Percentiles rank a stretch among this genome's conserved stretches.
Conservation (phyloP, 2,797 vertebrate species). For the Somateria mollissima region DNA sequence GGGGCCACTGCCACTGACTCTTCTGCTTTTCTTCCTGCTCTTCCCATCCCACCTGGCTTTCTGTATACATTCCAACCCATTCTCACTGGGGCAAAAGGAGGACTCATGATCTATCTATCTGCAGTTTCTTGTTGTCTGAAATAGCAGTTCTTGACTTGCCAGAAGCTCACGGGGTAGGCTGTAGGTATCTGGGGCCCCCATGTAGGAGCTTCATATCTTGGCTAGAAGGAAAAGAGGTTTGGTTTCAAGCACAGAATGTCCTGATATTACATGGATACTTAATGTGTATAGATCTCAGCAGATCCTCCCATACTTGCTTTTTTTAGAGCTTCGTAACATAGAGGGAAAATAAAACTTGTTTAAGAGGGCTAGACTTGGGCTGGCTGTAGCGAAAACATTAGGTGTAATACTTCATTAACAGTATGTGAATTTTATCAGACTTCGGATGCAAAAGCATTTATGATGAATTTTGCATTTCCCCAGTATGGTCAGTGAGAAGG, state of each 20-base stretch:
- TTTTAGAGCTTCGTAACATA: neutral
- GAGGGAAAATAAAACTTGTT: neutral
- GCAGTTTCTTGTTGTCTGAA: neutral
- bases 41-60: neutral
- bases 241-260: neutral
- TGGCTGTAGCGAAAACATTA: neutral
- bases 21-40: neutral
- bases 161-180: neutral
- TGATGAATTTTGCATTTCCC: neutral
- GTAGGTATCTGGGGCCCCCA: neutral
- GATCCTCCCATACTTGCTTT: neutral
- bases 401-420: neutral
- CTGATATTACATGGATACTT: neutral
- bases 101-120: neutral
- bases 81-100: neutral
- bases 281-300: neutral
- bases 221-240: neutral
- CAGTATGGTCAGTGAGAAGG: neutral
- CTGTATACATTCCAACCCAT: neutral
- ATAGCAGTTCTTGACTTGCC: fast-evolving
- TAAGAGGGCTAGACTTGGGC: neutral
- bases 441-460: neutral
- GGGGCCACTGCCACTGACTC: neutral
- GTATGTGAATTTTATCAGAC: neutral
- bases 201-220: neutral